Evolutionary conservation across 2,888 invertebrate genomes (phyloP), one percentile per base, ranked within the genome.

Genomic region (Aphidius colemani): DNA sequence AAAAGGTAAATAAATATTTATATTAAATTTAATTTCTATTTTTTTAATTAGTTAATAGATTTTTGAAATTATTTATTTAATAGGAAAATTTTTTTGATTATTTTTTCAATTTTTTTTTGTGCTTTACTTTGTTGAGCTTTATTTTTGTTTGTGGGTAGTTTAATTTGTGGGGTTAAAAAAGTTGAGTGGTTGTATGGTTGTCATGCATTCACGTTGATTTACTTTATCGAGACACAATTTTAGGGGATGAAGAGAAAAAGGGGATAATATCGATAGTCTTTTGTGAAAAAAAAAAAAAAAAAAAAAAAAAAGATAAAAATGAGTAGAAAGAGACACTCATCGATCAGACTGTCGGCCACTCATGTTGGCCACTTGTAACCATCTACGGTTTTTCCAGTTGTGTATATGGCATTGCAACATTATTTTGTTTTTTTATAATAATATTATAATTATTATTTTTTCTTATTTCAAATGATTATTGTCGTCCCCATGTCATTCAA

Each of bases 311-410:
- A 30, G 30, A 30, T 5, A 30, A 30, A 30, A 30, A 30, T 30
- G 30, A 30, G 30, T 30, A 30, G 30, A 30, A 58, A 67, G 61
- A 67, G 72, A 71, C 70, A 73, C 71, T 74, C 75, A 79, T 78
- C 76, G 78, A 79, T 79, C 77, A 76, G 69, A 66, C 69, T 59
- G 30, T 30, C 64, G 72, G 70, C 72, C 39, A 46, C 72, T 75
- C 74, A 69, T 71, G 75, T 74, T 75, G 72, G 78, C 78, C 78
- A 79, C 79, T 79, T 78, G 78, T 78, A 74, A 78, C 78, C 78
- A 72, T 75, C 74, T 72, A 72, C 73, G 74, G 74, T 71, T 71
- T 69, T 67, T 50, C 46, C 53, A 57, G 43, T 65, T 48, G 48
- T 48, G 7, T 48, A 48, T 30, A 30, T 30, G 30, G 30, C 3